These are phyloP conservation scores for Brachionus manjavacas DNA, from an alignment of 1,140 invertebrate genomes.

Conservation along the genomic window DNA sequence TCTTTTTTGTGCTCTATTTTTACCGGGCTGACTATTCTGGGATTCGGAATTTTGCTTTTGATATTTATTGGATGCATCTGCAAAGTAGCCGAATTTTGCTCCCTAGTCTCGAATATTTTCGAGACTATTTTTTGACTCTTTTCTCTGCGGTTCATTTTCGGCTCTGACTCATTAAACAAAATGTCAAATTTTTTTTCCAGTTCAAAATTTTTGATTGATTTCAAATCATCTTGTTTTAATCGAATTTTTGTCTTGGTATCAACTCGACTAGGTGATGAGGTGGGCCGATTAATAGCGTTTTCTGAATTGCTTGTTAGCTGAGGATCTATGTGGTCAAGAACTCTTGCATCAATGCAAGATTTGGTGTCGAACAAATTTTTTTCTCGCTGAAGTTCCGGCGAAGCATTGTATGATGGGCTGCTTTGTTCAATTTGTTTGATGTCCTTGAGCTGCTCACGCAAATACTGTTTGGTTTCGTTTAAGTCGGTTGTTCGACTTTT, in stretches of 20 bases:
- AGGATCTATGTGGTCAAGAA: neutral
- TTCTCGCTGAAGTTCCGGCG: neutral
- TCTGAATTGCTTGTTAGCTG: conserved; percentile 28
- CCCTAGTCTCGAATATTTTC: neutral
- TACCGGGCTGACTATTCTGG: neutral
- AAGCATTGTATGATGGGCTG: neutral
- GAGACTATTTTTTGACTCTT: conserved; percentile 7
- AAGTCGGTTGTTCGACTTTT: neutral
- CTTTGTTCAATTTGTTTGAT: conserved; percentile 38
- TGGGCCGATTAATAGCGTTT: conserved; percentile 47
- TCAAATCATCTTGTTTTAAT: conserved; percentile 47
- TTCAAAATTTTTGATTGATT: conserved; percentile 15
- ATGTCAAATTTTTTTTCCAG: neutral
- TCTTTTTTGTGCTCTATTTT: neutral
- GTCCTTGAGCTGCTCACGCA: conserved; percentile 23
- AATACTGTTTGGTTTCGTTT: conserved; percentile 7
- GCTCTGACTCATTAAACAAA: neutral
- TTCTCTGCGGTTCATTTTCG: neutral
- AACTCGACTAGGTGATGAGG: conserved; percentile 53
- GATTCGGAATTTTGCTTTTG: conserved; percentile 25
- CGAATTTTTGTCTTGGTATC: conserved; percentile 53
- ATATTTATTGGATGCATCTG: conserved; percentile 14
- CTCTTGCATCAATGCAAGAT: neutral
- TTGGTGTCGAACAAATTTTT: conserved; percentile 11
- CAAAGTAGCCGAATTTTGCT: neutral